phyloP scores from a whole-genome alignment of 2,888 invertebrate species.

The Andrena trimmerana region DNA sequence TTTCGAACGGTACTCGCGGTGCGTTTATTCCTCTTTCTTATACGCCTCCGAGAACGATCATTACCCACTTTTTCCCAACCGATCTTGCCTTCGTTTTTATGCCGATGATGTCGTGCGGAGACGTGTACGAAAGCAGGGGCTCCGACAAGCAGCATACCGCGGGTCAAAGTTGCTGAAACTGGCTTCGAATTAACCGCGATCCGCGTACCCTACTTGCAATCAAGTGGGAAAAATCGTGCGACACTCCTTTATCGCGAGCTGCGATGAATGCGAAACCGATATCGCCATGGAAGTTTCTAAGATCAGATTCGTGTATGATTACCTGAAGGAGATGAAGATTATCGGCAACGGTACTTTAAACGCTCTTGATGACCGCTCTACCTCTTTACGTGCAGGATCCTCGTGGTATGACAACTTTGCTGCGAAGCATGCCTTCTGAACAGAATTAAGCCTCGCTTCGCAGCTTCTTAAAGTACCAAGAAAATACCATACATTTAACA shows the following conservation, averaged over 20 bases:
- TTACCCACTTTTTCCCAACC: neutral
- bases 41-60: conserved; percentile 1
- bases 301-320: neutral
- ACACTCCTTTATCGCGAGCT: neutral
- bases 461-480: too few relatives aligned
- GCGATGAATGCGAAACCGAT: conserved; percentile 3
- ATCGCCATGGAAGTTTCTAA: conserved; percentile 4
- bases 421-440: neutral
- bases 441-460: neutral
- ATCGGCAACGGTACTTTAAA: conserved; percentile 29
- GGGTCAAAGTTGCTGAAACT: conserved; percentile 51
- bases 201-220: conserved; percentile 22
- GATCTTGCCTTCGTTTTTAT: neutral
- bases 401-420: neutral
- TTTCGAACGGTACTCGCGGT: neutral
- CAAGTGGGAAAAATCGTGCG: neutral
- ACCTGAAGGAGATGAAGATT: neutral
- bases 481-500: too few relatives aligned
- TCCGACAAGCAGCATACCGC: conserved; percentile 12
- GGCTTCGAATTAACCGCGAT: conserved; percentile 57
- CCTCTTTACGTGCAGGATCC: neutral
- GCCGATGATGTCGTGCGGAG: too few relatives aligned
- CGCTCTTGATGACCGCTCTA: conserved; percentile 6
- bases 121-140: neutral
- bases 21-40: conserved; percentile 5